phyloP scores from a whole-genome alignment of 2,888 invertebrate species.

The Tachina fera region DNA sequence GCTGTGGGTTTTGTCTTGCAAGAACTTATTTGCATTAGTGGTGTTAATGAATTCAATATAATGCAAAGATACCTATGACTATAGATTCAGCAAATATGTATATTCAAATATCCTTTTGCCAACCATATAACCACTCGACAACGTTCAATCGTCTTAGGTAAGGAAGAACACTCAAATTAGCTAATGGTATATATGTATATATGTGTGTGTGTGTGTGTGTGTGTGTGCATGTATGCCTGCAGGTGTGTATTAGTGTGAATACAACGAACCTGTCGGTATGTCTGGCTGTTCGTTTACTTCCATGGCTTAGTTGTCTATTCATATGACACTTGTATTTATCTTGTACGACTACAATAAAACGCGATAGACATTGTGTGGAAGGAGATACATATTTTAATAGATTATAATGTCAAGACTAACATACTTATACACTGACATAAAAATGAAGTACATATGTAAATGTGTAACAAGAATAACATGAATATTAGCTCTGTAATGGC shows the following conservation, averaged over 20 bases:
- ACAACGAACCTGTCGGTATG: not conserved
- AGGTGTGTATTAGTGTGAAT: not conserved
- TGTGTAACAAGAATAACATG: not conserved
- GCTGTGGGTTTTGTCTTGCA: not conserved
- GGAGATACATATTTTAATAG: slow-evolving; percentile 12
- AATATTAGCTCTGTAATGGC: slow-evolving; percentile 18
- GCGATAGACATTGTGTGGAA: slow-evolving; percentile 26
- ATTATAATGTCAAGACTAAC: not conserved
- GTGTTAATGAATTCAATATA: slow-evolving; percentile 56
- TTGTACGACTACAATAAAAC: slow-evolving; percentile 48
- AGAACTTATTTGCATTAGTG: not conserved
- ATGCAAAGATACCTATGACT: slow-evolving; percentile 49
- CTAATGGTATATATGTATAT: slow-evolving; percentile 3
- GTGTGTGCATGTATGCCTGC: not conserved
- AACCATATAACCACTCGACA: not conserved
- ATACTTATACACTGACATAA: not conserved
- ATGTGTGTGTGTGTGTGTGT: not conserved
- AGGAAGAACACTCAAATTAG: not conserved
- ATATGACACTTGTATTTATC: slow-evolving; percentile 49
- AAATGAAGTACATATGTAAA: not conserved
- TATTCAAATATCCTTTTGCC: slow-evolving; percentile 23
- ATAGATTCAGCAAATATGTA: not conserved
- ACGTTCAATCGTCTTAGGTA: not conserved
- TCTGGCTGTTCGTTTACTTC: slow-evolving; percentile 15
- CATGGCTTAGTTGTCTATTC: slow-evolving; percentile 52